Base-by-base conservation (phyloP, 2,797 vertebrate species). In the Amphiprion clarkii region DNA sequence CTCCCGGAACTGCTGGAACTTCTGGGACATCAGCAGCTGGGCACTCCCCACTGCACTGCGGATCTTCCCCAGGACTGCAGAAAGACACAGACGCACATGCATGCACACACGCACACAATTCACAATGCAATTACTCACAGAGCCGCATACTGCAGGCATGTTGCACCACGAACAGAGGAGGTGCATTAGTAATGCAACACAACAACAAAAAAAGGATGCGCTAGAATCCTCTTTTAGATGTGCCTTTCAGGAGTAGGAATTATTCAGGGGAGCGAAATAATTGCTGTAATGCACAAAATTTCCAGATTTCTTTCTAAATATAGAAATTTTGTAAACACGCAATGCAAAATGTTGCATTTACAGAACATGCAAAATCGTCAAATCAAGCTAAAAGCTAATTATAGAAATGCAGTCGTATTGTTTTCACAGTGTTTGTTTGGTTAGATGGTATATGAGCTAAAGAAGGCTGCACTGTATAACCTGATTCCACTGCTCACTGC, bases 1-100 rank as follows among this genome's bases (percentile, higher is more conserved):
- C 94, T 97, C 96, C 95, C 96, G 95, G 95, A 99, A 99, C 94
- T 99, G 98, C 94, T 98, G 98, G 96, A 98, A 98, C 96, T 98
- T 99, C 96, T 99, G 97, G 85, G 97, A 97, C 97, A 99, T 98
- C 87, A 99, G 96, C 92, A 98, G 96, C 89, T 98, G 97, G 86
- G 98, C 97, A 89, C 97, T 98, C 90, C 97, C 97, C 90, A 99
- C 97, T 59, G 98, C 98, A 78, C 96, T 98, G 93, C 95, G 96
- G 92, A 99, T 98, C 95, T 98, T 98, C 83, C 96, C 97, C 93
- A 97, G 93, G 93, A 98, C 98, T 99, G 90, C 80, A 83, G 88
- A 84, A 77, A 91, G 77, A 91, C 84, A 87, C 60, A 68, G 67
- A 60, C 68, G 64, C 83, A 85, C 88, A 88, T 82, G 82, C 78